Conservation (phyloP, 1,140 invertebrate species). For the Delia radicum region DNA sequence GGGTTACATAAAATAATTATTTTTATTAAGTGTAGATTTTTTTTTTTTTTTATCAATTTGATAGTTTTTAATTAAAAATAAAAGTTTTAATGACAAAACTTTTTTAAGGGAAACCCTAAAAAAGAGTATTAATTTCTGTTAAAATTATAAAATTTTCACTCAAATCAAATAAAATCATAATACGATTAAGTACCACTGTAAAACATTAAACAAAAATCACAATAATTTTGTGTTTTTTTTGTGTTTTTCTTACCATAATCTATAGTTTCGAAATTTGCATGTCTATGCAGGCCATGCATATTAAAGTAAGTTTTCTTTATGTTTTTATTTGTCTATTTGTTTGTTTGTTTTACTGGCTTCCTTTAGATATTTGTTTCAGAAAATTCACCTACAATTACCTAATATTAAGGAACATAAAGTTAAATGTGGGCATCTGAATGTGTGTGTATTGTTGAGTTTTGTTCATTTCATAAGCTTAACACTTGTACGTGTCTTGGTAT, state of each 20-base stretch:
- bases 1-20: too few species aligned
- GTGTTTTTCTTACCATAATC: too few species aligned
- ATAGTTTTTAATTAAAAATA: too few species aligned
- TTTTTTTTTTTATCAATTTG: too few species aligned
- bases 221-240: background rate
- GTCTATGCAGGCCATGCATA: background rate
- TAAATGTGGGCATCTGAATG: background rate
- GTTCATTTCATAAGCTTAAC: background rate
- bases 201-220: background rate
- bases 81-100: too few species aligned
- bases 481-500: background rate
- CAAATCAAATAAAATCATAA: too few species aligned
- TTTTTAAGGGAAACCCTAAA: too few species aligned
- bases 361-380: background rate
- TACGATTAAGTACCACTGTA: too few species aligned
- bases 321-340: background rate
- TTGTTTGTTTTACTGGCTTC: too few species aligned
- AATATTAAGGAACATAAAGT: slow-evolving; percentile 2
- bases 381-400: background rate
- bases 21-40: too few species aligned
- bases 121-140: too few species aligned
- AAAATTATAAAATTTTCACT: too few species aligned
- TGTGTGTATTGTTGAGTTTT: background rate
- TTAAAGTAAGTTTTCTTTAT: background rate
- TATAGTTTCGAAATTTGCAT: background rate